Evolutionary conservation across 2,888 invertebrate genomes (phyloP).

Genomic region (Hirtodrosophila cameraria): DNA sequence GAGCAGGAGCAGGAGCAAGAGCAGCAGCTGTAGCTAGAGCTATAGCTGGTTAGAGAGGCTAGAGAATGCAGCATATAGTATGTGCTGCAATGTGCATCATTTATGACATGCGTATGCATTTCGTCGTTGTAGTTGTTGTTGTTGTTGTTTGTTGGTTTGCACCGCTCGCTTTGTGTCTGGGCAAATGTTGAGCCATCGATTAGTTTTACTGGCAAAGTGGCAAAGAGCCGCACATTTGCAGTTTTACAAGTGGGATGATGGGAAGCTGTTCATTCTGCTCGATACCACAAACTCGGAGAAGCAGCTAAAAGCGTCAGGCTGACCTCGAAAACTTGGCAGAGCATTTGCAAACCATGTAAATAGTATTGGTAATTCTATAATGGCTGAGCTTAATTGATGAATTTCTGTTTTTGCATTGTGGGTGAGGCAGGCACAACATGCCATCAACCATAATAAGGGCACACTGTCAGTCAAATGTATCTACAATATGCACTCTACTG

Average conservation of each 20-base stretch:
- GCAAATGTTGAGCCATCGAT: slow-evolving; percentile 77
- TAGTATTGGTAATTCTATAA: slow-evolving; percentile 60
- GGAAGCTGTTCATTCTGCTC: slow-evolving; percentile 6
- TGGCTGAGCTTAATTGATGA: slow-evolving; percentile 71
- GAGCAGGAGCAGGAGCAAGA: too few species aligned
- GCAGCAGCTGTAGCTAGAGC: too few species aligned
- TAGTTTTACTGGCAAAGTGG: slow-evolving; percentile 73
- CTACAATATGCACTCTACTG: slow-evolving; percentile 24
- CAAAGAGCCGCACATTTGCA: slow-evolving; percentile 72
- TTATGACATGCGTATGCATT: slow-evolving; percentile 63
- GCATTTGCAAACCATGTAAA: slow-evolving; percentile 59
- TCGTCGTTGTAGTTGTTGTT: slow-evolving; percentile 8
- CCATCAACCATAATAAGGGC: too few species aligned
- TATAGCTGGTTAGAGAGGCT: background rate
- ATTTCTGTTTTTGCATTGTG: slow-evolving; percentile 57
- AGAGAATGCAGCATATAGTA: slow-evolving; percentile 38
- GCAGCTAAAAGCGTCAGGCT: slow-evolving; percentile 44
- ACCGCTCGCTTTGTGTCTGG: slow-evolving; percentile 70
- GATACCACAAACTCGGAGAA: slow-evolving; percentile 18
- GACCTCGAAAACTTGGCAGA: slow-evolving; percentile 58
- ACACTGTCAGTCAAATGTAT: slow-evolving; percentile 25
- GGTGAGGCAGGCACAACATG: background rate
- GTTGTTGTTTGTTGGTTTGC: slow-evolving; percentile 27
- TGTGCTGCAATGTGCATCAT: slow-evolving; percentile 70
- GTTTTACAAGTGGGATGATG: background rate